phyloP scores from a whole-genome alignment of 2,797 vertebrate genomes.

The Centropyge bicolor region DNA sequence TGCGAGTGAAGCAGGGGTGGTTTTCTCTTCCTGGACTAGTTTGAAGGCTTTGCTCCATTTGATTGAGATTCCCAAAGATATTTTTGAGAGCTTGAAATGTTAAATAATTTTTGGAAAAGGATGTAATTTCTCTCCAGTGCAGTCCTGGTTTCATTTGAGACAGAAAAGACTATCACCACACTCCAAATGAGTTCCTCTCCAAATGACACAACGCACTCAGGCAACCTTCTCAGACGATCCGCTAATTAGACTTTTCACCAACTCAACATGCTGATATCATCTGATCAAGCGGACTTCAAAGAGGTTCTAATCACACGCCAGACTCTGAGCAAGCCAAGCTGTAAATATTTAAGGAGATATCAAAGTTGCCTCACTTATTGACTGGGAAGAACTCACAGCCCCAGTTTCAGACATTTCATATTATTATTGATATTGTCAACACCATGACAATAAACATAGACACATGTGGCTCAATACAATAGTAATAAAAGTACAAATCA shows the following conservation, averaged over 20 bases:
- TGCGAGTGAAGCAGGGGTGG: background rate
- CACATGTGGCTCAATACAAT: background rate
- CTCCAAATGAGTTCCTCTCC: background rate
- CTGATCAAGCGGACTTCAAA: constrained; percentile 62
- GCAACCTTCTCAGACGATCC: constrained; percentile 2
- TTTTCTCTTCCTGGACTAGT: background rate
- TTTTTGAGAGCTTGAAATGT: constrained; percentile 1
- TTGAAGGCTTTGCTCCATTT: background rate
- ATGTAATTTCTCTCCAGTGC: constrained; percentile 18
- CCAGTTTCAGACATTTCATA: constrained; percentile 43
- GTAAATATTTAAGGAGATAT: constrained; percentile 66
- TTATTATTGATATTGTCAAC: no score
- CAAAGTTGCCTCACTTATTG: constrained; percentile 41
- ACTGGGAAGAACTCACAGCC: constrained; percentile 27
- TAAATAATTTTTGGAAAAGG: constrained; percentile 19
- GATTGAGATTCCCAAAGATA: background rate
- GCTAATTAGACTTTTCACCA: constrained; percentile 50
- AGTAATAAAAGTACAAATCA: background rate
- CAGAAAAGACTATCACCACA: background rate
- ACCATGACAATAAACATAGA: constrained; percentile 11
- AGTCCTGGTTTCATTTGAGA: constrained; percentile 6
- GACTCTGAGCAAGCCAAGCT: constrained; percentile 40
- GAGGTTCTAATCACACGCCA: constrained; percentile 41
- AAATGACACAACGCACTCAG: background rate
- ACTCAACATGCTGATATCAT: constrained; percentile 51